Evolutionary conservation across 2,888 invertebrate species (phyloP).

Genomic region (Odontomyia ornata): DNA sequence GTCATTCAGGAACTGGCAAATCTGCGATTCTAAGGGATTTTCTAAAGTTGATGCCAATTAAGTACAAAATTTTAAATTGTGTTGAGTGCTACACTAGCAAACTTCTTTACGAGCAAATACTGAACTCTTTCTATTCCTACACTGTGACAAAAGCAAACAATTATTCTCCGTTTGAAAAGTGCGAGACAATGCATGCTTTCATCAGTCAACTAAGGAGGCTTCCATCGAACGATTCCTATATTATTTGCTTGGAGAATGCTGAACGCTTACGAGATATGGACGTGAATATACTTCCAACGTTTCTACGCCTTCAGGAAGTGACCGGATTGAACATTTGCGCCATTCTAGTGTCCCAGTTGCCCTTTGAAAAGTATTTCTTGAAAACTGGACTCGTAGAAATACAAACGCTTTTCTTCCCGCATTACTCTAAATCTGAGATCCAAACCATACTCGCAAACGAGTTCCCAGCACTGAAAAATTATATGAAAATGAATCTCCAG

Average conservation of each 20-base stretch:
- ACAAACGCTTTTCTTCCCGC: slow-evolving; percentile 78
- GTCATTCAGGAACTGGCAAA: slow-evolving; percentile 87
- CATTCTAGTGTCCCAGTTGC: slow-evolving; percentile 79
- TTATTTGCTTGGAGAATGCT: slow-evolving; percentile 82
- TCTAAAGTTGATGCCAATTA: slow-evolving; percentile 66
- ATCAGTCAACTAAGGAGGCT: slow-evolving; percentile 64
- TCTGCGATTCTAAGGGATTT: slow-evolving; percentile 73
- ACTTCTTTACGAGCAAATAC: slow-evolving; percentile 79
- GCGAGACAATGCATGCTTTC: slow-evolving; percentile 77
- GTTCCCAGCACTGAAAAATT: slow-evolving; percentile 52
- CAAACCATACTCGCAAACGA: slow-evolving; percentile 65
- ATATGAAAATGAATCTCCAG: slow-evolving; percentile 59
- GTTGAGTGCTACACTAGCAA: slow-evolving; percentile 82
- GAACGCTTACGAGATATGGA: slow-evolving; percentile 82
- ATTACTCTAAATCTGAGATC: slow-evolving; percentile 80
- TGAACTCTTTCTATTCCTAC: slow-evolving; percentile 68
- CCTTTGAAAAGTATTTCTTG: slow-evolving; percentile 81
- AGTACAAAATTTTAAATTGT: slow-evolving; percentile 76
- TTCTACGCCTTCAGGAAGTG: slow-evolving; percentile 79
- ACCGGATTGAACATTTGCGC: slow-evolving; percentile 76
- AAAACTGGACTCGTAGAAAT: slow-evolving; percentile 77
- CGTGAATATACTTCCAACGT: slow-evolving; percentile 74
- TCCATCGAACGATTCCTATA: slow-evolving; percentile 64
- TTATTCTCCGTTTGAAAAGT: slow-evolving; percentile 65
- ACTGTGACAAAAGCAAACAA: slow-evolving; percentile 62